Conservation (phyloP, 1,140 invertebrate species). For the Heliconius himera region DNA sequence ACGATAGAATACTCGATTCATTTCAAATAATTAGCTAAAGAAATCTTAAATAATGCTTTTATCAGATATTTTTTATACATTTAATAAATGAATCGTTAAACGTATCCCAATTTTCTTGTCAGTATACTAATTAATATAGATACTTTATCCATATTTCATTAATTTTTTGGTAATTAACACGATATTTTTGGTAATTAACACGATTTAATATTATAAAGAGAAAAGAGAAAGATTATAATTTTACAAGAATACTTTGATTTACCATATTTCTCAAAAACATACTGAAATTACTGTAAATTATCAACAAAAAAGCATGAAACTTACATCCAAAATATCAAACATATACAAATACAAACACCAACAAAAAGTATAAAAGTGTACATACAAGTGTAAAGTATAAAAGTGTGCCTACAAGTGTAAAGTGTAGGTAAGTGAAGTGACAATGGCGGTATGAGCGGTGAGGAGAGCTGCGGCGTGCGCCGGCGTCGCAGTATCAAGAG, state of each 20-base stretch:
- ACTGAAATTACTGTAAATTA: neutral
- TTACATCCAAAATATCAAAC: neutral
- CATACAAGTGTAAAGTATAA: conserved; percentile 13
- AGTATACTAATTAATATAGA: too few relatives aligned
- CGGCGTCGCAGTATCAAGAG: conserved; percentile 74
- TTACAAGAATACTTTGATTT: neutral
- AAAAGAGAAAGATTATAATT: neutral
- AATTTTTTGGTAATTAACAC: too few relatives aligned
- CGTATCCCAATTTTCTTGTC: too few relatives aligned
- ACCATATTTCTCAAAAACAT: neutral
- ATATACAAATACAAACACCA: neutral
- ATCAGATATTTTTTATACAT: too few relatives aligned
- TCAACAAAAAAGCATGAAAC: neutral
- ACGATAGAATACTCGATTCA: too few relatives aligned
- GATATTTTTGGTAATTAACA: too few relatives aligned
- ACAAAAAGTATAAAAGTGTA: neutral
- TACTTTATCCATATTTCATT: too few relatives aligned
- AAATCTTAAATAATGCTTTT: too few relatives aligned
- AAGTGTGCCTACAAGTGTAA: conserved; percentile 15
- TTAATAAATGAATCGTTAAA: too few relatives aligned
- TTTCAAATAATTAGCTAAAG: too few relatives aligned
- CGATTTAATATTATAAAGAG: too few relatives aligned
- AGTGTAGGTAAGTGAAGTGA: conserved; percentile 34
- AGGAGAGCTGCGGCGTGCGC: conserved; percentile 65
- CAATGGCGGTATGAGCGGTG: conserved; percentile 54